Base-by-base conservation (phyloP, 1,140 invertebrate species). In the Hylaeus anthracinus region DNA sequence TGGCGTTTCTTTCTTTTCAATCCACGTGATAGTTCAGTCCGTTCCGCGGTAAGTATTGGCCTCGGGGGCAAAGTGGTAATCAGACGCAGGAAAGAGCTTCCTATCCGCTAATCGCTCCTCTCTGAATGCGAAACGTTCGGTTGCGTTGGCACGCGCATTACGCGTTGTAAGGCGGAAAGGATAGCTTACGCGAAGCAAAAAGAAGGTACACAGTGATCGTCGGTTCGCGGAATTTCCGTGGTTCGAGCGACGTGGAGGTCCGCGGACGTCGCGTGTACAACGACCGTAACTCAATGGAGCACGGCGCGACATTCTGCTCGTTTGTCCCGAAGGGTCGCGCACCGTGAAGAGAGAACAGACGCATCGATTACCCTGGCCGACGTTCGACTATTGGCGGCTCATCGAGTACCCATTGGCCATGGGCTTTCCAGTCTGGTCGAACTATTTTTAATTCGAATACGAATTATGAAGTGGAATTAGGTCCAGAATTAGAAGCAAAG, bases 211-310 rank as follows among this genome's bases (percentile, higher is more conserved):
- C n/a, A 8, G 15, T 26, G 48, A 79, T 72, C 56, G 69, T 67
- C 9, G 1, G 26, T 53, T 70, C 48, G 51, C 26, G 53, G 63
- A 58, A 79, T 72, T 72, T 79, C 70, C 77, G 60, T 61, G 72
- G 56, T 10, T 53, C 60, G 48, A 12, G n/a, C 53, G 37, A 51
- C 9, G 51, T 37, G 55, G n/a, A 1, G 8, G 8, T 9, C 9
- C 39, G 67, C 37, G 64, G 39, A 41, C 83, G 76, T 88, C 86
- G 86, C 88, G 82, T 88, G 86, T 83, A 84, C 84, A 73, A 78
- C 82, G 55, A 86, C 83, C 84, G 81, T 87, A 83, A 89, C 83
- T 90, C 86, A 87, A 86, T 79, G 79, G 79, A 79, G 71, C 75
- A 26, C 60, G 26, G 55, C 39, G 39, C 45, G 26, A 55, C 79